Evolutionary conservation across 2,797 vertebrate species (phyloP), one percentile per base, ranked within the genome.

Genomic region (Limosa lapponica): DNA sequence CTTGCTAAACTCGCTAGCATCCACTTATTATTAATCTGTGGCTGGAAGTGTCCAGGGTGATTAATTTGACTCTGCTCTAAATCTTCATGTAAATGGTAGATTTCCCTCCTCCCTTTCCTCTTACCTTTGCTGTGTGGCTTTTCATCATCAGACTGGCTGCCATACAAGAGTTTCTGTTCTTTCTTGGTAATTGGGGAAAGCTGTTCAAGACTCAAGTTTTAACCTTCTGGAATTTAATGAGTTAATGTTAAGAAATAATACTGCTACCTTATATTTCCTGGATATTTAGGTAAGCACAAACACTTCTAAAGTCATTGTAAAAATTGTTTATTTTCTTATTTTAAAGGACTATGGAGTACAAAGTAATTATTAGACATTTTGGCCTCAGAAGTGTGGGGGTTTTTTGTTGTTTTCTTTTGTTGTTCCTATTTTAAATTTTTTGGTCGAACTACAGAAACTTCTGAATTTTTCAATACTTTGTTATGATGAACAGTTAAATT

Each of bases 271-370:
- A 1, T 94, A 58, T 96, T 87, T 94, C 94, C n/a, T 87, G 97
- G 97, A 97, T 97, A 74, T 93, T 95, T 98, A 97, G 98, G 98
- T 98, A 98, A 98, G 98, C 95, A 58, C 46, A 87, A 90, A 72
- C 27, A 34, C 67, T 95, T 95, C 61, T 57, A n/a, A 92, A 94
- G 78, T 81, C 8, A 30, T 92, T 93, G 86, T 83, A 39, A 87
- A 57, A 93, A 48, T 66, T 58, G 24, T 92, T 96, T 94, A 24
- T 96, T 98, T 92, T 93, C 39, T 74, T 70, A 13, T 69, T 93
- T 85, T 79, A 23, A 73, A 69, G 36, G 55, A n/a, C 3, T 34
- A 0, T 61, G 30, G 46, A 91, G 17, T 66, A 44, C 80, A 77
- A 73, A 71, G 18, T 72, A 64, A 18, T 25, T 12, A 46, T 73